phyloP scores from a whole-genome alignment of 1,140 invertebrate species.

The Gonioctena quinquepunctata region DNA sequence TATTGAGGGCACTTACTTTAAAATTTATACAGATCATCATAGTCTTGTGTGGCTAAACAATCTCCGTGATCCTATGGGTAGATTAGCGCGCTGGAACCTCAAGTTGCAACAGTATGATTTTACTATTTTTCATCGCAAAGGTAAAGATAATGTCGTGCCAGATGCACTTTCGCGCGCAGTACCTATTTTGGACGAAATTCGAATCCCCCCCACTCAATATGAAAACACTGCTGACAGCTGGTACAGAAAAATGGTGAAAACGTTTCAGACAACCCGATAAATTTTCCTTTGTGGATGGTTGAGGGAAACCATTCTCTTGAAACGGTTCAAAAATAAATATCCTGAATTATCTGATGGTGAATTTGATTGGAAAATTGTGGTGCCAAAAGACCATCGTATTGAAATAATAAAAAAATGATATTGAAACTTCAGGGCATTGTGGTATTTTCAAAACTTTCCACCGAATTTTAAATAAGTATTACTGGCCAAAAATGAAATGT shows the following conservation, averaged over 20 bases:
- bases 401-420: conserved; percentile 29
- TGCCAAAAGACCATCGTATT: conserved; percentile 25
- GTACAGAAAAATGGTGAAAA: no score
- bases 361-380: conserved; percentile 37
- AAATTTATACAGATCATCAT: conserved; percentile 53
- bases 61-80: conserved; percentile 15
- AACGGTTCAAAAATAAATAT: no score
- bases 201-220: no score
- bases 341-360: no score
- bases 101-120: conserved; percentile 15
- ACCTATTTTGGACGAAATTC: not conserved
- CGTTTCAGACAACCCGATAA: no score
- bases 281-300: no score
- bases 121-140: conserved; percentile 6
- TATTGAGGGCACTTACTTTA: conserved; percentile 56
- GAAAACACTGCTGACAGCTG: no score
- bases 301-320: no score
- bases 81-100: conserved; percentile 13
- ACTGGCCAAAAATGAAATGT: conserved; percentile 12
- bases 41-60: conserved; percentile 19
- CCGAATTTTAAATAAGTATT: not conserved
- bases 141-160: conserved; percentile 7
- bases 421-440: conserved; percentile 22
- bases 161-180: conserved; percentile 3
- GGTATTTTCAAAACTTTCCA: conserved; percentile 38